Evolutionary conservation across 1,140 invertebrate species (phyloP), one percentile per base, ranked within the genome.

Genomic region (Penaeus vannamei): DNA sequence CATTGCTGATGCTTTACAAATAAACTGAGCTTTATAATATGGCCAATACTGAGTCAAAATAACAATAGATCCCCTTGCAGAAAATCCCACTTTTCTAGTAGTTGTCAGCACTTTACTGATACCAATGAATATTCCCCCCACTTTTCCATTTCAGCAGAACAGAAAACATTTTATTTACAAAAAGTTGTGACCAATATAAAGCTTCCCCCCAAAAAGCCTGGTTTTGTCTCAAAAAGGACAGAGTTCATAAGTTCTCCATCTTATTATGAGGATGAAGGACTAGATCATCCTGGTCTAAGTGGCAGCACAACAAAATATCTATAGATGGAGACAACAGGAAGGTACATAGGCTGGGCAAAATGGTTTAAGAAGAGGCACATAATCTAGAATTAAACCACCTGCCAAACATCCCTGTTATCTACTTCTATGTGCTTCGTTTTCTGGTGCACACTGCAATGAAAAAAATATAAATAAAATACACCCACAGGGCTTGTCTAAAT

Each of bases 251-350:
- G 46, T 60, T 86, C 77, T 42, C 69, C 42, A 83, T 66, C 79
- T 72, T 79, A 80, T 79, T 77, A 84, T 36, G 32, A 89, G 81
- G 87, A 88, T 80, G 85, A 64, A n/a, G 87, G 87, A 84, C 87
- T 87, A 87, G 86, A 83, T 32, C 66, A 82, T 87, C 86, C 86
- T 81, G 46, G 64, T 32, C 60, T 61, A 69, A 82, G 26, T 19
- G 46, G 29, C 60, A 84, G 20, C 32, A 22, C 76, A 29, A 79
- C 84, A 85, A 32, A 46, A 85, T 72, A 85, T 61, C 86, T 7
- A 32, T 59, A 79, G 86, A 53, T 32, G 42, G 79, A 29, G 72
- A 81, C 86, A 87, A 79, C 61, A 81, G 42, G 86, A 79, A n/a
- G 36, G 36, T 36, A 87, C 86, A 53, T 62, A 29, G 86, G 61